phyloP scores from a whole-genome alignment of 2,113 vertebrate species.

The Gymnocephalus cernua region DNA sequence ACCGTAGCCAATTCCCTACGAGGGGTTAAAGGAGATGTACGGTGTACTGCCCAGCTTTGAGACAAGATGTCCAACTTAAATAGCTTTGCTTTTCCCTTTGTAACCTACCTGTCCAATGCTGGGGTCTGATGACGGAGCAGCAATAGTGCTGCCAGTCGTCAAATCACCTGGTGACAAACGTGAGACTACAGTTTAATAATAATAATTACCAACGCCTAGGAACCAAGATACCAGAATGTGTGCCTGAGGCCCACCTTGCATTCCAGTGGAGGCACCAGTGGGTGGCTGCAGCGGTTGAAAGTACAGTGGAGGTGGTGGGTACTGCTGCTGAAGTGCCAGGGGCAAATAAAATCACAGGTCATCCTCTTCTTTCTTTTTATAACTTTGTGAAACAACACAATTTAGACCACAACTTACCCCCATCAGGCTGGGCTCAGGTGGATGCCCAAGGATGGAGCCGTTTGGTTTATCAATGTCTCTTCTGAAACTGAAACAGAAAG shows the following conservation, averaged over 20 bases:
- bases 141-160: conserved; percentile 39
- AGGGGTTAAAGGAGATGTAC: not conserved
- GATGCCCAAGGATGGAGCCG: conserved; percentile 77
- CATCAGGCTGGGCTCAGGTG: conserved; percentile 68
- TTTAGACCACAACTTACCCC: conserved; percentile 63
- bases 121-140: conserved; percentile 50
- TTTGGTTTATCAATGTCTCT: conserved; percentile 79
- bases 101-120: conserved; percentile 70
- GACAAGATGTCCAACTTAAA: not conserved
- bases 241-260: conserved; percentile 71
- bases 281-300: conserved; percentile 59
- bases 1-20: conserved; percentile 64
- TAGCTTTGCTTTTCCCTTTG: not conserved
- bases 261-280: conserved; percentile 41
- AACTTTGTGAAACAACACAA: not conserved
- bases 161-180: conserved; percentile 57
- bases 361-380: not conserved
- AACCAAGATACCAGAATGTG: not conserved
- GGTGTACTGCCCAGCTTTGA: not conserved
- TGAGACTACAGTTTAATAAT: not conserved
- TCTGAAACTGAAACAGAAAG: conserved; percentile 69
- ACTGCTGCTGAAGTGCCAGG: conserved; percentile 44
- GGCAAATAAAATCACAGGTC: not conserved
- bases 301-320: conserved; percentile 65
- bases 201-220: not conserved